phyloP scores from a whole-genome alignment of 2,888 invertebrate genomes.

The Exocentrus adspersus region DNA sequence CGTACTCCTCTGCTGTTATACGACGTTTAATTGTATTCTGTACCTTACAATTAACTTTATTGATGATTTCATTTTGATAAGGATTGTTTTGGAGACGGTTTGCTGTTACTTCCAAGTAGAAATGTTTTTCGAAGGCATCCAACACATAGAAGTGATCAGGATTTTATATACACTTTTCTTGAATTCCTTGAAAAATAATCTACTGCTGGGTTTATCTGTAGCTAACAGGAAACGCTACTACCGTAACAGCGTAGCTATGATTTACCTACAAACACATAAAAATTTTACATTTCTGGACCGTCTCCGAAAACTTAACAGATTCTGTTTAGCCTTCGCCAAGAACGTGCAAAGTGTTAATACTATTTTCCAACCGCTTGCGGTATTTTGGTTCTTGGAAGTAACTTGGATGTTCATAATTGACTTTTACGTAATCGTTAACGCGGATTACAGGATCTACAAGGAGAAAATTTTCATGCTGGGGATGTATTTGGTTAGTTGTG shows the following conservation, averaged over 20 bases:
- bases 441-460: background rate
- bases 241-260: background rate
- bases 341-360: background rate
- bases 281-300: background rate
- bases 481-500: background rate
- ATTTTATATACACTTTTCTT: background rate
- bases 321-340: background rate
- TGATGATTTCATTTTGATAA: background rate
- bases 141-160: background rate
- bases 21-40: background rate
- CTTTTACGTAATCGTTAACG: constrained; percentile 8
- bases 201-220: background rate
- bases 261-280: background rate
- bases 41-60: background rate
- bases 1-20: background rate
- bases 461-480: background rate
- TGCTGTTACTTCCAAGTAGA: background rate
- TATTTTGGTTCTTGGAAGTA: constrained; percentile 1
- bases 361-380: background rate
- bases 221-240: background rate
- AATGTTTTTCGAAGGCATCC: background rate
- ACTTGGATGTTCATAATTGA: background rate
- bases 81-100: background rate
- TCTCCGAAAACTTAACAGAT: background rate
- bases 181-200: background rate